A percentile compares a stretch with the other conserved stretches of the same genome.
phyloP scores from a whole-genome alignment of 1,140 invertebrate species.

The Zaprionus taronus region DNA sequence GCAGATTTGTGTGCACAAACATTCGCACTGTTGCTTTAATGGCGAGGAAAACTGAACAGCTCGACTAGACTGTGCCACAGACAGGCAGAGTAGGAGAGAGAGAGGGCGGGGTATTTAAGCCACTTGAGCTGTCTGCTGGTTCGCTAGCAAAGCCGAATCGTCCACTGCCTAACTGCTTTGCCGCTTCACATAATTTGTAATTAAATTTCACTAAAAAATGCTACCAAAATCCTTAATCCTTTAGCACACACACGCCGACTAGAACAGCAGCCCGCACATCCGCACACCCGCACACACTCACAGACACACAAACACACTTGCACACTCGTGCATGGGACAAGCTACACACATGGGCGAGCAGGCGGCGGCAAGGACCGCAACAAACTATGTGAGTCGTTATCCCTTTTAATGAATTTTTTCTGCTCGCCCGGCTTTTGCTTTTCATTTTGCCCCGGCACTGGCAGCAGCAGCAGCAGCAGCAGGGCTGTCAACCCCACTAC shows the following conservation, averaged over 20 bases:
- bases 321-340: neutral
- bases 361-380: constrained; percentile 22
- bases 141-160: constrained; percentile 3
- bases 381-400: constrained; percentile 76
- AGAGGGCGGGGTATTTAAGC: neutral
- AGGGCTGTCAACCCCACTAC: constrained; percentile 8
- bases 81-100: neutral
- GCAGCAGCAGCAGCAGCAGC: neutral
- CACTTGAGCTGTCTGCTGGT: constrained; percentile 34
- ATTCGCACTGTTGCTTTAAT: too few relatives aligned
- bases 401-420: constrained; percentile 82
- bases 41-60: constrained; percentile 3
- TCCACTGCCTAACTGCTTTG: constrained; percentile 47
- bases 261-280: neutral
- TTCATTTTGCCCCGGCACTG: constrained; percentile 36
- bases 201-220: constrained; percentile 76
- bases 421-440: constrained; percentile 59
- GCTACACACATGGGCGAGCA: constrained; percentile 23
- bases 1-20: constrained; percentile 46
- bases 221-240: constrained; percentile 68
- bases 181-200: constrained; percentile 70
- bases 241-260: constrained; percentile 22
- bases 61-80: constrained; percentile 4
- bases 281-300: constrained; percentile 10
- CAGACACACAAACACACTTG: constrained; percentile 2